These are phyloP conservation scores for Sarcophilus harrisii DNA, from an alignment of 2,797 vertebrate species.

Conservation along the genomic window DNA sequence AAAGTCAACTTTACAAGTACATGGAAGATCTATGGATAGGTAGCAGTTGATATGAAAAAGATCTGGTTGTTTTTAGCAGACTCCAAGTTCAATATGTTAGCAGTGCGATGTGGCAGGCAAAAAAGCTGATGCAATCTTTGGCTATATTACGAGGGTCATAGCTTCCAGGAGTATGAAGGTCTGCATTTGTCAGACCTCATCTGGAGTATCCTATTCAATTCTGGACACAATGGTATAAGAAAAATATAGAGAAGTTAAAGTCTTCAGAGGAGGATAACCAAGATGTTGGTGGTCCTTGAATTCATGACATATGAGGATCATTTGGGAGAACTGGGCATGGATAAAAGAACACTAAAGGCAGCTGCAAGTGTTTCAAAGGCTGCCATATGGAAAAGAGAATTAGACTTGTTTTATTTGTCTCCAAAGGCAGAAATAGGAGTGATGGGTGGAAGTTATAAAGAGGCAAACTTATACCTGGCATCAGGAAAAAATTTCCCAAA, in stretches of 20 bases:
- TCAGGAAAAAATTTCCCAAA: neutral
- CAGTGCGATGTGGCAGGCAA: neutral
- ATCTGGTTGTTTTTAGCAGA: neutral
- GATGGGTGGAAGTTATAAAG: neutral
- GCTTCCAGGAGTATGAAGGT: neutral
- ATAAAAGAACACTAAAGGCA: neutral
- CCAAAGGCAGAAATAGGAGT: neutral
- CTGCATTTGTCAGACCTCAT: neutral
- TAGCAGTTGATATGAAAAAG: neutral
- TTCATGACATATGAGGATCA: neutral
- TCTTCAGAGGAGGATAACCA: neutral
- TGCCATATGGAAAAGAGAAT: neutral
- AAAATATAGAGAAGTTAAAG: neutral
- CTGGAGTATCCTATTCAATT: neutral
- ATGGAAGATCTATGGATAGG: neutral
- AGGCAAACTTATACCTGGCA: neutral
- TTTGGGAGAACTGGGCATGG: neutral
- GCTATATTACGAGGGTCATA: neutral
- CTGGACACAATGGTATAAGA: neutral
- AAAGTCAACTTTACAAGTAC: neutral
- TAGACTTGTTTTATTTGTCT: neutral
- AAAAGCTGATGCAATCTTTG: neutral
- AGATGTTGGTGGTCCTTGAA: neutral
- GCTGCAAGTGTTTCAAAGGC: neutral
- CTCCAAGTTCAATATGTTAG: neutral